Base-by-base conservation (phyloP, 2,888 invertebrate genomes). In the Agrilus mali region DNA sequence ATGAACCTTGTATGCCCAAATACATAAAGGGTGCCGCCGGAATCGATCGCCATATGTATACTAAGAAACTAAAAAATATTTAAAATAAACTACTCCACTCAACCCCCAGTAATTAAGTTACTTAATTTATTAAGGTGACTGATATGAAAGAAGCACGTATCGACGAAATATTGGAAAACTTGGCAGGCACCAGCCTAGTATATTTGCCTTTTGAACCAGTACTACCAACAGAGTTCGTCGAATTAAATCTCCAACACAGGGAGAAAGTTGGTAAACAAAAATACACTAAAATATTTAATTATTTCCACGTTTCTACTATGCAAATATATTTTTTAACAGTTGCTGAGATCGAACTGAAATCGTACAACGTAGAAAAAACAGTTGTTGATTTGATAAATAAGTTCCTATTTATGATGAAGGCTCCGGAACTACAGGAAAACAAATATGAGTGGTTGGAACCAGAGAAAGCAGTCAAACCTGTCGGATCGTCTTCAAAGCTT, bases 111-210 rank as follows among this genome's bases (percentile, higher is more conserved):
- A 20, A 7, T 14, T 15, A 38, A 36, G 13, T 43, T 20, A 17
- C 44, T 40, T 22, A 38, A 47, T n/a, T n/a, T n/a, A n/a, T n/a
- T n/a, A n/a, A 78, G 70, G 73, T 85, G 1, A 70, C 74, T 22
- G 86, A 86, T 54, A 80, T 86, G 66, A 86, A 86, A 60, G 78
- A 80, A 55, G 78, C 82, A 3, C 73, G 85, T 40, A 78, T 88
- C 33, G 80, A 83, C 53, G 76, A 76, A 36, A 76, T 81, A 45
- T 66, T 88, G 47, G 67, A 71, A 38, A 74, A 73, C 0, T 79
- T 88, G 40, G 67, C 77, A 1, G 69, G 72, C 40, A 75, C 74
- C 0, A 59, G 72, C 49, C 67, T 88, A 16, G 75, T 84, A 0
- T 73, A 75, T 57, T 61, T 85, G 27, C 78, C 82, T 1, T 65